Evolutionary conservation across 1,140 invertebrate species (phyloP).

Genomic region (Antheraea pernyi): DNA sequence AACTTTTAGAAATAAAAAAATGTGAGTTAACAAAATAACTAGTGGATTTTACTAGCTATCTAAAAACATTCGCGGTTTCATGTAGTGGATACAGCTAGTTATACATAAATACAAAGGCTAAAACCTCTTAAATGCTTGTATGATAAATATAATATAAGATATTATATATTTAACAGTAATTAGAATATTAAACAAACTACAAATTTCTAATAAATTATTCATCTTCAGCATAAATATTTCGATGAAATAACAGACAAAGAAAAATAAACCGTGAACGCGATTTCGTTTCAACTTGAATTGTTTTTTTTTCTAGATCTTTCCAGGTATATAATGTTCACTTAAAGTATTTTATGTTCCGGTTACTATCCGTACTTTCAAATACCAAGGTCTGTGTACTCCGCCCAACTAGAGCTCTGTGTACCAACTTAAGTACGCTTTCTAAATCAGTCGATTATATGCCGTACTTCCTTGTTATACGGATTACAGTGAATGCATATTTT

Average conservation of each 20-base stretch:
- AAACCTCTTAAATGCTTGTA: too few relatives aligned
- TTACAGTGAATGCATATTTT: background rate
- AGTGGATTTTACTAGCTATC: too few relatives aligned
- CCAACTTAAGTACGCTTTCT: background rate
- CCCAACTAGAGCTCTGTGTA: conserved; percentile 16
- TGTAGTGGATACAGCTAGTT: too few relatives aligned
- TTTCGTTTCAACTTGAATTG: background rate
- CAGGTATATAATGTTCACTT: conserved; percentile 28
- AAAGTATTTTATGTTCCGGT: conserved; percentile 49
- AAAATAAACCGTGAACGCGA: background rate
- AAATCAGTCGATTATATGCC: background rate
- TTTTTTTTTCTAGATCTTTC: conserved; percentile 37
- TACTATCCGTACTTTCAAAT: conserved; percentile 58
- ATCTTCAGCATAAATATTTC: background rate
- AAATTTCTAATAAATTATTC: background rate
- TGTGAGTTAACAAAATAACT: too few relatives aligned
- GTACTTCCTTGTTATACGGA: background rate
- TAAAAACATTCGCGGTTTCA: too few relatives aligned
- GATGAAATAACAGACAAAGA: background rate
- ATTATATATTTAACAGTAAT: background rate
- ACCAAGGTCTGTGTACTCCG: conserved; percentile 52
- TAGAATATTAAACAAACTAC: background rate
- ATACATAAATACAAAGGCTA: too few relatives aligned
- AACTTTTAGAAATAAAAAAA: too few relatives aligned
- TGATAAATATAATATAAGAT: too few relatives aligned